A percentile compares a stretch with the other conserved stretches of the same genome.
phyloP scores from a whole-genome alignment of 2,888 invertebrate species.

The Drosophila niveifrons region DNA sequence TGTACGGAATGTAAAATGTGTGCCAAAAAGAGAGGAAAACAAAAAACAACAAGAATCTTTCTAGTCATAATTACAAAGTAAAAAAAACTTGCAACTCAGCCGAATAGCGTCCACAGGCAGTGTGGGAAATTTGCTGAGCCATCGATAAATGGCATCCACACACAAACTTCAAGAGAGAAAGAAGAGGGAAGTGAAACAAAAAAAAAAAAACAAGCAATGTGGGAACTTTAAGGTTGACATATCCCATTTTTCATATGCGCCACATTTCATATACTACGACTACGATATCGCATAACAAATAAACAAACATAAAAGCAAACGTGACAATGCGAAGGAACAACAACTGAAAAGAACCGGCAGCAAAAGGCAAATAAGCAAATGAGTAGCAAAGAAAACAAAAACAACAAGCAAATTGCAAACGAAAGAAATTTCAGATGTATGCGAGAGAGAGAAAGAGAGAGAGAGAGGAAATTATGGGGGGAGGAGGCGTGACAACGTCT shows the following conservation, averaged over 20 bases:
- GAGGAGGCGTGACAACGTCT: constrained; percentile 13
- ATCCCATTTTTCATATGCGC: constrained; percentile 37
- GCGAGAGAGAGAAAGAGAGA: constrained; percentile 43
- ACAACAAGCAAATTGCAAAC: constrained; percentile 40
- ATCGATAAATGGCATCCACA: constrained; percentile 8
- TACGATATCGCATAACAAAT: constrained; percentile 37
- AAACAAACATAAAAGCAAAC: constrained; percentile 47
- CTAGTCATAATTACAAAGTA: constrained; percentile 67
- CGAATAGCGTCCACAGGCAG: neutral
- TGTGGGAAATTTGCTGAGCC: constrained; percentile 15
- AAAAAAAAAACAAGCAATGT: constrained; percentile 35
- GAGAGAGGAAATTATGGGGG: neutral
- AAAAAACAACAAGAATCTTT: constrained; percentile 21
- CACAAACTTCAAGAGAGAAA: neutral
- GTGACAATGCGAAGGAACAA: constrained; percentile 31
- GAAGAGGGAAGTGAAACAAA: too few relatives aligned
- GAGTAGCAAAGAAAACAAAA: constrained; percentile 36
- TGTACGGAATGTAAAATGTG: constrained; percentile 61
- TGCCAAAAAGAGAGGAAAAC: constrained; percentile 38
- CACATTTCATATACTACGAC: constrained; percentile 22
- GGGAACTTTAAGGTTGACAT: constrained; percentile 45
- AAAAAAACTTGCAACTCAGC: constrained; percentile 17
- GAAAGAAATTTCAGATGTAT: constrained; percentile 22
- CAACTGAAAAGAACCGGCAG: neutral
- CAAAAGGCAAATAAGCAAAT: constrained; percentile 21